Evolutionary conservation across 2,113 vertebrate genomes (phyloP), one percentile per base, ranked within the genome.

Genomic region (Gobius niger): DNA sequence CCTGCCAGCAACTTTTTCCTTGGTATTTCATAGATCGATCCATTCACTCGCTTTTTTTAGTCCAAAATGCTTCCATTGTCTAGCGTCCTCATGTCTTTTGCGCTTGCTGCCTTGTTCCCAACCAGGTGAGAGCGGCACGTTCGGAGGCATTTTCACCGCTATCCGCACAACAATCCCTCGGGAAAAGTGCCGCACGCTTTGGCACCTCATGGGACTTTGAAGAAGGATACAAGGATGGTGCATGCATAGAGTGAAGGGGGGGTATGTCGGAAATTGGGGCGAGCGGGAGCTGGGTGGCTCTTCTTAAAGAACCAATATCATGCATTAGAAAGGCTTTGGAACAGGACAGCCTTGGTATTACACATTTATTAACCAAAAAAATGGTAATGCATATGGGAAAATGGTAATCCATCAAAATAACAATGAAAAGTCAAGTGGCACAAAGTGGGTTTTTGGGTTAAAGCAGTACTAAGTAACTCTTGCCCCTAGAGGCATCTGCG

Each of bases 51-150:
- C 51, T 16, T 5, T 8, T 52, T 52, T 18, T 18, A 51, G 15
- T 18, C 51, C 4, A 5, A 24, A 18, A 52, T 14, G 9, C 9
- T 52, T 12, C 5, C 52, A 24, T 19, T 1, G 80, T 78, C 72
- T 73, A n/a, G n/a, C n/a, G n/a, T n/a, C 71, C 76, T 67, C 10
- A 68, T 79, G n/a, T 24, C 24, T 18, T 54, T 71, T 57, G 56
- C 77, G 78, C 81, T 83, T 78, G 71, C 76, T 71, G 72, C 81
- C 76, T 81, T 24, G 77, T 85, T 78, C 80, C 61, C 84, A 79
- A 79, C 77, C 67, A 65, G 80, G 84, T 71, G 75, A 72, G 5
- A 50, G 77, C 77, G 67, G 63, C 73, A 77, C 82, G 68, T 57
- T 82, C 52, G 63, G 81, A 67, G 78, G 52, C 77, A 71, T 61